These are phyloP conservation scores for Glandiceps talaboti DNA, from an alignment of 53 echinoderm and acorn worm genomes.

Conservation along the genomic window DNA sequence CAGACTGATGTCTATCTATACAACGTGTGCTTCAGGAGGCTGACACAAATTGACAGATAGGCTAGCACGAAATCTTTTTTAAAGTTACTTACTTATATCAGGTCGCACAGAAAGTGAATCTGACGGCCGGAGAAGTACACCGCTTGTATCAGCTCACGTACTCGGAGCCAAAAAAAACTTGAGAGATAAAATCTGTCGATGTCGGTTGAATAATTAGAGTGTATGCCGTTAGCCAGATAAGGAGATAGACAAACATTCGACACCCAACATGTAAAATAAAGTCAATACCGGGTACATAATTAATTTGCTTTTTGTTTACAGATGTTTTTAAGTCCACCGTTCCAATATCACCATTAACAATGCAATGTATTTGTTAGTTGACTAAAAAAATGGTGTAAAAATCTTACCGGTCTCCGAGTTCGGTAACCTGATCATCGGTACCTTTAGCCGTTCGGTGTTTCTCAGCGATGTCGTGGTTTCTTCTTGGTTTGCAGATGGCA, in stretches of 20 bases:
- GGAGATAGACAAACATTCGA: not conserved
- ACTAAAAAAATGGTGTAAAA: not conserved
- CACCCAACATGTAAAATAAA: not conserved
- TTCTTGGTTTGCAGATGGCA: not conserved
- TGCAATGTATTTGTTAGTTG: not conserved
- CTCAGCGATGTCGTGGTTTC: not conserved
- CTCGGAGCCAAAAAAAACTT: too few relatives aligned
- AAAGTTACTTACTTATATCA: too few relatives aligned
- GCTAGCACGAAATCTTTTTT: too few relatives aligned
- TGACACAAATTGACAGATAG: too few relatives aligned
- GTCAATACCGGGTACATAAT: not conserved
- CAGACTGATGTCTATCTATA: too few relatives aligned
- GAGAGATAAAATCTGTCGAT: too few relatives aligned
- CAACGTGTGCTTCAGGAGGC: too few relatives aligned
- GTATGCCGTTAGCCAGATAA: not conserved
- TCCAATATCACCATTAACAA: not conserved
- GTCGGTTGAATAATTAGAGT: not conserved
- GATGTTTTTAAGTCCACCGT: not conserved
- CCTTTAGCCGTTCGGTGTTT: not conserved
- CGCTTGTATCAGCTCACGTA: too few relatives aligned
- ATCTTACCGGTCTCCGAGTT: not conserved
- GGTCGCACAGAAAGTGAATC: too few relatives aligned
- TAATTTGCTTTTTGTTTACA: not conserved
- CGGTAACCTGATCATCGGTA: not conserved
- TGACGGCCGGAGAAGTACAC: too few relatives aligned